A percentile compares a stretch with the other conserved stretches of the same genome.
Evolutionary conservation across 2,797 vertebrate genomes (phyloP).

Genomic region (Decapterus maruadsi): DNA sequence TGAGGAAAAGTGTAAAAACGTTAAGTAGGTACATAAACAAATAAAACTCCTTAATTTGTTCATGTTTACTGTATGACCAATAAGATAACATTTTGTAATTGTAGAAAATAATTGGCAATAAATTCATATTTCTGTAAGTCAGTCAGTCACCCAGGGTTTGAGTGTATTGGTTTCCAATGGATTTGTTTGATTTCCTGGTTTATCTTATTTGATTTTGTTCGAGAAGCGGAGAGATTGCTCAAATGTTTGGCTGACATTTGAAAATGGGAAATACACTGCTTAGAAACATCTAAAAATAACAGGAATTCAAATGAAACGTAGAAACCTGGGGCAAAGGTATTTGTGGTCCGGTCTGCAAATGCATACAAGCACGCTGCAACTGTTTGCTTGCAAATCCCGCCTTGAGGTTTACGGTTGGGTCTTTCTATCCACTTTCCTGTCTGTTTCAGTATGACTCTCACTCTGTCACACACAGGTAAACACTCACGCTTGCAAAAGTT

Average conservation of each 20-base stretch:
- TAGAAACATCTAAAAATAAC: background rate
- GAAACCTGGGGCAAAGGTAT: conserved; percentile 26
- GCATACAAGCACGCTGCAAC: conserved; percentile 58
- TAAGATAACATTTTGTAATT: background rate
- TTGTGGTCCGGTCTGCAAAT: conserved; percentile 69
- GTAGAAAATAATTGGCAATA: background rate
- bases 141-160: too few species aligned
- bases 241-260: conserved; percentile 8
- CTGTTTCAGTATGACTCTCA: conserved; percentile 47
- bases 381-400: conserved; percentile 60
- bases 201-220: conserved; percentile 46
- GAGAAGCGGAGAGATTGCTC: conserved; percentile 42
- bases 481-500: conserved; percentile 3
- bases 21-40: background rate
- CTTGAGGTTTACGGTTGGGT: conserved; percentile 54
- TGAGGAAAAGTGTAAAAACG: too few species aligned
- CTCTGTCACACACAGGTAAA: conserved; percentile 3
- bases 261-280: background rate
- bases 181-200: conserved; percentile 17
- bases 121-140: background rate
- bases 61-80: background rate
- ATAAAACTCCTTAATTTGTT: too few species aligned
- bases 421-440: conserved; percentile 53
- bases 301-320: background rate
- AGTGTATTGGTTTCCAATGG: background rate